Evolutionary conservation across 2,797 vertebrate species (phyloP), one percentile per base, ranked within the genome.

Genomic region (Lophura swinhoii): DNA sequence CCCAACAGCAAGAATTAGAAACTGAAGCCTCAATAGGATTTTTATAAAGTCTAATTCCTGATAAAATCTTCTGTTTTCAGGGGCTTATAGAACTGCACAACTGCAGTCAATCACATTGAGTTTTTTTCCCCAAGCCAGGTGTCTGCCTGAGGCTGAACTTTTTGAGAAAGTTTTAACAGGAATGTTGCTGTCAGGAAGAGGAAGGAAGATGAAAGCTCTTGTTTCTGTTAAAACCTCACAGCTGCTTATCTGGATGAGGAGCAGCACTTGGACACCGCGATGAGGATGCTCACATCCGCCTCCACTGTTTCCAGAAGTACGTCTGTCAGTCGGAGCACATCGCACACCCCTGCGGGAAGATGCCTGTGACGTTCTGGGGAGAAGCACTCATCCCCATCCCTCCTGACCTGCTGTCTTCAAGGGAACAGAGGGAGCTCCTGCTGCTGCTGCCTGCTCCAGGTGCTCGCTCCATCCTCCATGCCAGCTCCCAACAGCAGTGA

Each of bases 121-220:
- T 18, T 37, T 46, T 78, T 16, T 10, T 49, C 41, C 49, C 75
- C 49, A 62, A 71, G 53, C 43, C 64, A 83, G 31, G 21, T 86
- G 48, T 77, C 82, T 67, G 31, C 43, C 69, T 22, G 35, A 63
- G 39, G 62, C 72, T 73, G 72, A n/a, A 23, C 24, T 70, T 90
- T 89, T 55, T 1, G 2, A 49, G 53, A 74, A 63, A 14, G 14
- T 58, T 80, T 83, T 37, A 82, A 53, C n/a, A 14, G 85, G 67
- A 92, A 51, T 1, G 2, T 62, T 72, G 17, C 6, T 1, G 0
- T 78, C 49, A 59, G 46, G 16, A 77, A 41, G 6, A 6, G 60
- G 59, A 83, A 78, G 29, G 79, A 84, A 94, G 96, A 94, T 82
- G 84, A 92, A 78, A 93, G 58, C 12, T 14, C 18, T 91, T 16